Base-by-base conservation (phyloP, 1,140 invertebrate species). In the Gryllus bimaculatus region DNA sequence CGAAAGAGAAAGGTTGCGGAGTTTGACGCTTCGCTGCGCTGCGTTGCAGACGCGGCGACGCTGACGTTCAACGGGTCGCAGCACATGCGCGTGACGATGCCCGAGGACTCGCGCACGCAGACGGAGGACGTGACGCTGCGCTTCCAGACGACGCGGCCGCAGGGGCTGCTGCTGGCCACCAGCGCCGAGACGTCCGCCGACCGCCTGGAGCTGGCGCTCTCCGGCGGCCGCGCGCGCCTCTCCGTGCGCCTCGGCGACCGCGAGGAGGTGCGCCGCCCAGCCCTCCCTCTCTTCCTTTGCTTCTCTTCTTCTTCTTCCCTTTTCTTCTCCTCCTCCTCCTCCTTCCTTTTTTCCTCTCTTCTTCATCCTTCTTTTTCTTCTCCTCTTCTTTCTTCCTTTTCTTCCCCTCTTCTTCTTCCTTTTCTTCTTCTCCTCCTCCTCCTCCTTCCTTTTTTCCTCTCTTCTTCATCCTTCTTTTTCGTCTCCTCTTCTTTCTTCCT, bases 71-170 rank as follows among this genome's bases (percentile, higher is more conserved):
- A 98, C 84, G 96, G 96, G 18, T 92, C 92, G 18, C 95, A 98
- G 84, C 94, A 95, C 83, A 89, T 96, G 85, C 91, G 92, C 26
- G 90, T 96, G 13, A 88, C 91, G 18, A 88, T 97, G 85, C 92
- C 93, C 4, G 90, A 93, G 47, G 93, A 95, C 79, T 92, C 93
- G 78, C 89, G 90, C 79, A 97, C 95, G 0, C 95, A 98, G 86
- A 96, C 95, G 0, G 97, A 99, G 85, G 95, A 98, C 84, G 88
- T 99, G 49, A 89, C 93, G 47, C 86, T 99, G 21, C 89, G 96
- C 49, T 98, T 99, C 86, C 91, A 92, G 81, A 98, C 96, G 7
- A 91, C 89, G 13, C 90, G 92, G 82, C 92, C 94, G 0, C 87
- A 89, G 78, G 91, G 94, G 12, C 85, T 95, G 20, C 86, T 96